Conservation (phyloP, 2,888 invertebrate species). For the Anorthoa munda region DNA sequence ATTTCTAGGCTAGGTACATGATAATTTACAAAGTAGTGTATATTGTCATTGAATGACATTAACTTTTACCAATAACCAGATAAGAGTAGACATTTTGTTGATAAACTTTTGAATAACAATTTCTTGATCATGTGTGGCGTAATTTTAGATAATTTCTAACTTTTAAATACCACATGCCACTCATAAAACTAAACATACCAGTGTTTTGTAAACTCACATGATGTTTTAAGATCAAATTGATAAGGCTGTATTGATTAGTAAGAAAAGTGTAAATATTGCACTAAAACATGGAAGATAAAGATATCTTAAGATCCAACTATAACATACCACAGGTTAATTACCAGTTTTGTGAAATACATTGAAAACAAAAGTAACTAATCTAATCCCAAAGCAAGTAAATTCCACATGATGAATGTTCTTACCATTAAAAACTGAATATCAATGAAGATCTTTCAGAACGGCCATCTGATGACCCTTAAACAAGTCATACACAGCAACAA, state of each 20-base stretch:
- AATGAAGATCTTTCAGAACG: constrained; percentile 90
- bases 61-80: constrained; percentile 33
- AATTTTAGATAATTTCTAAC: not conserved
- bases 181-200: not conserved
- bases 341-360: constrained; percentile 11
- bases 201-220: not conserved
- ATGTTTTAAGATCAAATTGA: not conserved
- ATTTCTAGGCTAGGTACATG: constrained; percentile 1
- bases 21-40: constrained; percentile 30
- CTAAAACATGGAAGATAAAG: not conserved
- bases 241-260: not conserved
- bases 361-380: not conserved
- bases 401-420: constrained; percentile 90
- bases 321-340: constrained; percentile 13
- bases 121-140: not conserved
- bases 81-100: constrained; percentile 22
- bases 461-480: constrained; percentile 86
- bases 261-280: not conserved
- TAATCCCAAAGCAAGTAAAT: not conserved
- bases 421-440: constrained; percentile 84
- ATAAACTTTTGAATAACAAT: constrained; percentile 28
- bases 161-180: not conserved
- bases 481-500: not conserved
- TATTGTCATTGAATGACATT: constrained; percentile 52
- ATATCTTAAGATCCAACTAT: not conserved